phyloP scores from a whole-genome alignment of 1,140 invertebrate genomes.

The Mylabris phalerata region DNA sequence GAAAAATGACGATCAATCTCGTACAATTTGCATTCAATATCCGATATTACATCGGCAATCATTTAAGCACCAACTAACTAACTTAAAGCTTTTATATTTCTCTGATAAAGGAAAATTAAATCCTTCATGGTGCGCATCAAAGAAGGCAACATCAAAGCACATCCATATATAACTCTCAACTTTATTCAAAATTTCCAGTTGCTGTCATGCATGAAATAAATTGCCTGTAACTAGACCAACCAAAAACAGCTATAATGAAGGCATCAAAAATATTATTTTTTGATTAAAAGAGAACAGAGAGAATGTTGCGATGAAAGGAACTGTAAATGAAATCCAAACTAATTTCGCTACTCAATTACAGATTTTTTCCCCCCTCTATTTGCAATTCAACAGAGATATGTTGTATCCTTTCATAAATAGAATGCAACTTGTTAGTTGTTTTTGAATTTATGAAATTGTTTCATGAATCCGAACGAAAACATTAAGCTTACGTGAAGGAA shows the following conservation, averaged over 20 bases:
- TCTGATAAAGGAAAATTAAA: constrained; percentile 22
- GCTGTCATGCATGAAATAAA: constrained; percentile 24
- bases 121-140: constrained; percentile 19
- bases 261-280: too few relatives aligned
- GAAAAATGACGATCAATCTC: constrained; percentile 12
- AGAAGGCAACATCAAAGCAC: constrained; percentile 19
- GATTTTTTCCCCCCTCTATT: too few relatives aligned
- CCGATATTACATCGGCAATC: constrained; percentile 13
- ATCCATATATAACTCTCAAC: constrained; percentile 4
- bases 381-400: not conserved
- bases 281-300: too few relatives aligned
- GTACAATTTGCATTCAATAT: constrained; percentile 14
- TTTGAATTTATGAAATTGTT: constrained; percentile 4
- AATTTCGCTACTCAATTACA: too few relatives aligned
- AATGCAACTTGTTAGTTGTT: not conserved
- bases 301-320: not conserved
- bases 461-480: not conserved
- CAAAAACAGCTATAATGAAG: too few relatives aligned
- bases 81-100: constrained; percentile 17
- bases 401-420: not conserved
- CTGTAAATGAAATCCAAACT: not conserved
- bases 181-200: constrained; percentile 20
- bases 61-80: constrained; percentile 19
- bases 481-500: not conserved
- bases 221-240: constrained; percentile 11